Conservation (phyloP, 92 coral and sea anemone species). For the Ricordea florida region DNA sequence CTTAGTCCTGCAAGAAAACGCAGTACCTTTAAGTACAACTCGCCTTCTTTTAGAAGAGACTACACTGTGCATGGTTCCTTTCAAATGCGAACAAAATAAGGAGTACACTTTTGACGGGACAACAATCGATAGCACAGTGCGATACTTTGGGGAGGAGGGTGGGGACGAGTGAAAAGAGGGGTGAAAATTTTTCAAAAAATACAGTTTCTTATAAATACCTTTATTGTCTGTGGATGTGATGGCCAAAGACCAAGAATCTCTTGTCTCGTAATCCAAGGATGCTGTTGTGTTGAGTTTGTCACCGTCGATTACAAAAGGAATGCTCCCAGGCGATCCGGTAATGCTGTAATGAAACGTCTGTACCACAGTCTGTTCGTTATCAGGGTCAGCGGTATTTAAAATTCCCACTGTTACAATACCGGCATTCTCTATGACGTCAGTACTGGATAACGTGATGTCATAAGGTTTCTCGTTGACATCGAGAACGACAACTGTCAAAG, state of each 20-base stretch:
- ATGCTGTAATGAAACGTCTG: slow-evolving; percentile 78
- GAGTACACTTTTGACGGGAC: too few species aligned
- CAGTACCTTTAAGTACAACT: too few species aligned
- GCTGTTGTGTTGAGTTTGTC: slow-evolving; percentile 72
- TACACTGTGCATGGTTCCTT: too few species aligned
- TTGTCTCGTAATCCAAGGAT: slow-evolving; percentile 81
- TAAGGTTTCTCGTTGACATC: slow-evolving; percentile 90
- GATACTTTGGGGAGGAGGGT: too few species aligned
- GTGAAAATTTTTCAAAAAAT: too few species aligned
- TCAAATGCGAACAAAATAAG: too few species aligned
- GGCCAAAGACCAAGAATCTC: slow-evolving; percentile 52
- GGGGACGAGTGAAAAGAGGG: too few species aligned
- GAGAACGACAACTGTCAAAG: slow-evolving; percentile 26
- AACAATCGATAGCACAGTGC: too few species aligned
- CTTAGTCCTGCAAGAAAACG: slow-evolving; percentile 63
- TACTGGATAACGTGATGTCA: slow-evolving; percentile 61
- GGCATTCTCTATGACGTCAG: slow-evolving; percentile 76
- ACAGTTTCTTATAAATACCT: too few species aligned
- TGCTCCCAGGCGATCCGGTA: slow-evolving; percentile 11
- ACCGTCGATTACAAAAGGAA: slow-evolving; percentile 74
- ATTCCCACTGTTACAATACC: slow-evolving; percentile 70
- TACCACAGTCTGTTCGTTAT: slow-evolving; percentile 63
- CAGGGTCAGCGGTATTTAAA: slow-evolving; percentile 86
- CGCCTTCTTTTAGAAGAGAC: too few species aligned
- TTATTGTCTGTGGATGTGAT: slow-evolving; percentile 83